Base-by-base conservation (phyloP, 1,140 invertebrate genomes). In the Drosophila ambigua region DNA sequence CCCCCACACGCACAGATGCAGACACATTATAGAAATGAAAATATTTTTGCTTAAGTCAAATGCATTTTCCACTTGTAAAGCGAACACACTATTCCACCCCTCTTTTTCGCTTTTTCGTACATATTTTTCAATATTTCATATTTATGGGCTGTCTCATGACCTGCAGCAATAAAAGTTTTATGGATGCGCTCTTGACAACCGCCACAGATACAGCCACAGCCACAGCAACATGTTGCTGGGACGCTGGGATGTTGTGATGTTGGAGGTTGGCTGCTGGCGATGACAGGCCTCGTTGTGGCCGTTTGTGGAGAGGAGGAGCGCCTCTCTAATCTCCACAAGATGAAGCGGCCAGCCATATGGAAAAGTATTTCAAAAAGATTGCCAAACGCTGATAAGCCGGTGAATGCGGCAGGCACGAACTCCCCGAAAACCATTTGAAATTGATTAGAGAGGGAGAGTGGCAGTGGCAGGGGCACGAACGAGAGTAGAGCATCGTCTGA, bases 301-400 rank as follows among this genome's bases (percentile, higher is more conserved):
- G 48, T 31, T 64, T 72, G 59, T 39, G 58, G 59, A 20, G 53
- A 48, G 67, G 26, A 28, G 26, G 26, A 35, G 46, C 43, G 24
- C 8, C 8, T 2, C 44, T 39, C 73, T 73, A 82, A 81, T 67
- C 79, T 72, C 68, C 28, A 64, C 55, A 73, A 82, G 74, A 82
- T 79, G 81, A 61, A 81, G 64, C 80, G 64, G 49, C 35, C 58
- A 81, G 82, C 74, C 82, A 87, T 87, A 85, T 87, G 82, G 82
- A 82, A 87, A 85, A 87, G 71, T 78, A 77, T 79, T 87, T 88
- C 82, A 87, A 87, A 87, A 73, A 87, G 82, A 87, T 87, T 79
- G 82, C 82, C 78, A 87, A 87, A 76, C 64, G 61, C 83, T 82
- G 82, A 87, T 87, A 88, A 82, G 48, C 31, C 51, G 49, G 68